Evolutionary conservation across 2,113 vertebrate species (phyloP).

Genomic region (Siniperca chuatsi): DNA sequence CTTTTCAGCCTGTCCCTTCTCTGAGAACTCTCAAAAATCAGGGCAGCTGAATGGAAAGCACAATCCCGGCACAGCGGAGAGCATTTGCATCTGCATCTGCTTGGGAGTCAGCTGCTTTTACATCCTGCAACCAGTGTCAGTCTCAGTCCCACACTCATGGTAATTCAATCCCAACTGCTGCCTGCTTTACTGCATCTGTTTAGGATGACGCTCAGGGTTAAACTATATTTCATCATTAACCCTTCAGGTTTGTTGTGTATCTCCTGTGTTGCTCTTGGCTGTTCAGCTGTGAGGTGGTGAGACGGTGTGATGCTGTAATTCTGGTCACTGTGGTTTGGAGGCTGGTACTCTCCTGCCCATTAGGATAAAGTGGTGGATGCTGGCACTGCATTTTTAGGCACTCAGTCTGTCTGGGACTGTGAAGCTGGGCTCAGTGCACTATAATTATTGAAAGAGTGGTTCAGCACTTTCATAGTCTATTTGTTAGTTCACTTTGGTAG

Average conservation of each 20-base stretch:
- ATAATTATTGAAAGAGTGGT: constrained; percentile 65
- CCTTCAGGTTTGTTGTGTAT: neutral
- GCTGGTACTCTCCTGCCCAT: constrained; percentile 58
- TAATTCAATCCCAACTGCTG: constrained; percentile 22
- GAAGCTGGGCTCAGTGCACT: constrained; percentile 48
- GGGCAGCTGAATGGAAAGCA: constrained; percentile 15
- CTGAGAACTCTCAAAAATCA: neutral
- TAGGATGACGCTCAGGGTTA: neutral
- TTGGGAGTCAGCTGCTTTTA: constrained; percentile 43
- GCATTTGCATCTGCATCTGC: constrained; percentile 62
- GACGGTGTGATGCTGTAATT: constrained; percentile 15
- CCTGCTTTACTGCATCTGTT: constrained; percentile 21
- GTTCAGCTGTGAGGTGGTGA: constrained; percentile 13
- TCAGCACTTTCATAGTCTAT: constrained; percentile 63
- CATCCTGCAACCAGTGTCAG: neutral
- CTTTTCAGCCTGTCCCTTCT: neutral
- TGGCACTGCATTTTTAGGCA: constrained; percentile 61
- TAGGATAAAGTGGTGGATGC: constrained; percentile 62
- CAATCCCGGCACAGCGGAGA: neutral
- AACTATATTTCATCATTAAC: constrained; percentile 17
- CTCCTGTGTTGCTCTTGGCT: constrained; percentile 9
- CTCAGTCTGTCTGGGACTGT: constrained; percentile 53
- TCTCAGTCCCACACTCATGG: constrained; percentile 37
- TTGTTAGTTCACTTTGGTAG: constrained; percentile 35
- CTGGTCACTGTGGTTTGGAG: constrained; percentile 59